phyloP scores from a whole-genome alignment of 2,797 vertebrate genomes.

The Cyprinodon diabolis region DNA sequence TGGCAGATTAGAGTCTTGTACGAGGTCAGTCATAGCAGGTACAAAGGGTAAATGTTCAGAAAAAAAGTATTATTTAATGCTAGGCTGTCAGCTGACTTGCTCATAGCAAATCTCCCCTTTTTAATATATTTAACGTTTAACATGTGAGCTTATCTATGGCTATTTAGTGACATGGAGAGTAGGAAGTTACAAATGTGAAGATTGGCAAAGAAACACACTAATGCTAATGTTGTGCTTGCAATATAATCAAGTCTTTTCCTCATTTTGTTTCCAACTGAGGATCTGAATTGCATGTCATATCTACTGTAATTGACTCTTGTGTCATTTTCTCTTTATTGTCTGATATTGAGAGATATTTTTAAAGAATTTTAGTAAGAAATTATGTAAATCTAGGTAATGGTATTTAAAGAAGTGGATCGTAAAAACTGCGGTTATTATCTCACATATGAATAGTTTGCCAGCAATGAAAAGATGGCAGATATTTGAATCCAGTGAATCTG shows the following conservation, averaged over 20 bases:
- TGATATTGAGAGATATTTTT: neutral
- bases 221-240: neutral
- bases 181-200: neutral
- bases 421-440: slow-evolving; percentile 17
- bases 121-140: neutral
- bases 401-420: slow-evolving; percentile 8
- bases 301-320: neutral
- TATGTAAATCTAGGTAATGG: slow-evolving; percentile 9
- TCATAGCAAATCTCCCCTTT: slow-evolving; percentile 3
- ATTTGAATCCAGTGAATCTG: slow-evolving; percentile 24
- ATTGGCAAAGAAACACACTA: neutral
- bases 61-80: too few species aligned
- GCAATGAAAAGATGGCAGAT: slow-evolving; percentile 38
- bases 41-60: too few species aligned
- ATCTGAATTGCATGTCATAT: neutral
- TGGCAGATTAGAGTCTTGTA: too few species aligned
- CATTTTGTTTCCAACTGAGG: neutral
- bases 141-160: slow-evolving; percentile 7
- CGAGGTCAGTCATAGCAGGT: too few species aligned
- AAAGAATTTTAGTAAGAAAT: slow-evolving; percentile 13
- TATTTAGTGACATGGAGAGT: slow-evolving; percentile 6
- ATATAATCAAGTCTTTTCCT: neutral
- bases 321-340: neutral
- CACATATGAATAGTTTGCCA: slow-evolving; percentile 23
- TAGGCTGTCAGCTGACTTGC: neutral